Conservation (phyloP, 2,888 invertebrate species). For the Plusia festucae region DNA sequence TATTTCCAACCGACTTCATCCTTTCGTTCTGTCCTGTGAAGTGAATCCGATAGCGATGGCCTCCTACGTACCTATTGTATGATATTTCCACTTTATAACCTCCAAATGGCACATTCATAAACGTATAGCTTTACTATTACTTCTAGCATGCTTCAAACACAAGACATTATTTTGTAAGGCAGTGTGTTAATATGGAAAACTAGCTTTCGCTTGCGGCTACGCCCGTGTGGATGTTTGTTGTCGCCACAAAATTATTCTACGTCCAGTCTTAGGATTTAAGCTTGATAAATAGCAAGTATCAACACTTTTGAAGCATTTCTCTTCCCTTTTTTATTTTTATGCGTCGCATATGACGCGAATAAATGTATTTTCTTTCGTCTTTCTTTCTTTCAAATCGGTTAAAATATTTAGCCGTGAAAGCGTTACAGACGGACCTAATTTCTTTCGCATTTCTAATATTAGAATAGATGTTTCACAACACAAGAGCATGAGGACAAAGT, state of each 20-base stretch:
- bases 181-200: not conserved
- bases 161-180: not conserved
- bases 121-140: conserved; percentile 3
- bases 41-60: conserved; percentile 59
- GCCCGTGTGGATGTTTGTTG: too few species aligned
- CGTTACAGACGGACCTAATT: too few species aligned
- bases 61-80: conserved; percentile 52
- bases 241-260: too few species aligned
- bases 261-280: too few species aligned
- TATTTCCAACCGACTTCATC: conserved; percentile 73
- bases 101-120: conserved; percentile 24
- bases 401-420: too few species aligned
- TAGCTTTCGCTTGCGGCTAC: too few species aligned
- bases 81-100: conserved; percentile 62
- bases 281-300: too few species aligned
- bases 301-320: too few species aligned
- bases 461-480: conserved; percentile 12
- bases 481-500: conserved; percentile 17
- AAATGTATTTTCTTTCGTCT: too few species aligned
- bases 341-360: too few species aligned
- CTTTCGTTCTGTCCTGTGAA: conserved; percentile 65
- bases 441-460: not conserved
- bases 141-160: conserved; percentile 2
- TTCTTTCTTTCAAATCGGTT: too few species aligned
- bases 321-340: too few species aligned